Base-by-base conservation (phyloP, 1,140 invertebrate species). In the Drosophila willistoni region DNA sequence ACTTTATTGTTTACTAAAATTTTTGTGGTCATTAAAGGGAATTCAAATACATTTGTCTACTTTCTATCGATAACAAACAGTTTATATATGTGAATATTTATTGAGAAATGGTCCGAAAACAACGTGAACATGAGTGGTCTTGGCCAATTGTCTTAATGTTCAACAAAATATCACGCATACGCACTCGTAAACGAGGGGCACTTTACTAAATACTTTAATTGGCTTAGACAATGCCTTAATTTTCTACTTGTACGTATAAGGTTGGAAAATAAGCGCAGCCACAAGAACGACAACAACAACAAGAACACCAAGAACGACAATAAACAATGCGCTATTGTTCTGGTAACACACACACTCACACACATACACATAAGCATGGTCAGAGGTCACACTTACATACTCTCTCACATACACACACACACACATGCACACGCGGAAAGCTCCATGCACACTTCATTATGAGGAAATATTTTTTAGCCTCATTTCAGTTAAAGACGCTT, bases 401-500 rank as follows among this genome's bases (percentile, higher is more conserved):
- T 12, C 67, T 13, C 13, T 13, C 14, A 44, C 42, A 44, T 7
- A 19, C 62, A 59, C 25, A 76, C 62, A 63, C 62, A 76, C 61
- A 77, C n/a, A n/a, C n/a, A n/a, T n/a, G n/a, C n/a, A n/a, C 4
- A 44, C 7, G 14, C 68, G 71, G 67, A 36, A 12, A 3, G 36
- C 12, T 39, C 7, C 79, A 55, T 86, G 77, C 77, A 84, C 77
- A 39, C 77, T 87, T 84, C 77, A 89, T 89, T 80, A 89, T 66
- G 71, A 60, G 77, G 68, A 77, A 84, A 89, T 84, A 87, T 89
- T 89, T 87, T 89, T 34, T 89, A 89, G 80, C 85, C 84, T 89
- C 83, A 83, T 80, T 87, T 87, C 71, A 89, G 79, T 79, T 86
- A 80, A 86, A 86, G 83, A 86, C 79, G 83, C 84, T 86, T 89